Conservation (phyloP, 2,888 invertebrate species). For the Morpho helenor region DNA sequence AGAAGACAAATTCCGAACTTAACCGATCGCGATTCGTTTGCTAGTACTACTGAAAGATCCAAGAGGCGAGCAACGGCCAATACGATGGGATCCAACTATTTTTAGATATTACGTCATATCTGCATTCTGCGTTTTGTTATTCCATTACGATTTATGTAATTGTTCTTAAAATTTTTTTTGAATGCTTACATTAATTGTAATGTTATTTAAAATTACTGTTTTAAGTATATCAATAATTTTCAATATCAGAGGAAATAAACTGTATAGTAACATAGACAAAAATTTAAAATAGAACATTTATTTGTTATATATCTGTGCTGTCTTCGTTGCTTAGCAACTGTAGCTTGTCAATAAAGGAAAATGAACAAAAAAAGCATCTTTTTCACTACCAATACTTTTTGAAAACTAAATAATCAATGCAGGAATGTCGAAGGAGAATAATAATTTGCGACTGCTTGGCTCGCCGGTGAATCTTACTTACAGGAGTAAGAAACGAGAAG, state of each 20-base stretch:
- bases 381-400: neutral
- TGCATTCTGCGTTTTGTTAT: conserved; percentile 47
- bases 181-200: too few species aligned
- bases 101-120: conserved; percentile 49
- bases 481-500: conserved; percentile 65
- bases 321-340: conserved; percentile 46
- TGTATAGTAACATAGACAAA: neutral
- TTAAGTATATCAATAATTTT: too few species aligned
- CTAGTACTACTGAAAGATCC: conserved; percentile 17
- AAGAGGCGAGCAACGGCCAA: conserved; percentile 26
- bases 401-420: conserved; percentile 11
- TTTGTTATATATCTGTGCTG: neutral
- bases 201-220: too few species aligned
- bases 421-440: conserved; percentile 71
- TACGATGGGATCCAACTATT: conserved; percentile 42
- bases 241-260: too few species aligned
- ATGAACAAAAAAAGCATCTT: neutral
- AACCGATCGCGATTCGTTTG: conserved; percentile 20
- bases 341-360: conserved; percentile 41
- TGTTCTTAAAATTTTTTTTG: too few species aligned
- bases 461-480: conserved; percentile 69
- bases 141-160: neutral
- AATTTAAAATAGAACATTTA: neutral
- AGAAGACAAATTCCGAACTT: conserved; percentile 14
- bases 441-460: conserved; percentile 62